Conservation (phyloP, 2,888 invertebrate species). For the Steinernema hermaphroditum region DNA sequence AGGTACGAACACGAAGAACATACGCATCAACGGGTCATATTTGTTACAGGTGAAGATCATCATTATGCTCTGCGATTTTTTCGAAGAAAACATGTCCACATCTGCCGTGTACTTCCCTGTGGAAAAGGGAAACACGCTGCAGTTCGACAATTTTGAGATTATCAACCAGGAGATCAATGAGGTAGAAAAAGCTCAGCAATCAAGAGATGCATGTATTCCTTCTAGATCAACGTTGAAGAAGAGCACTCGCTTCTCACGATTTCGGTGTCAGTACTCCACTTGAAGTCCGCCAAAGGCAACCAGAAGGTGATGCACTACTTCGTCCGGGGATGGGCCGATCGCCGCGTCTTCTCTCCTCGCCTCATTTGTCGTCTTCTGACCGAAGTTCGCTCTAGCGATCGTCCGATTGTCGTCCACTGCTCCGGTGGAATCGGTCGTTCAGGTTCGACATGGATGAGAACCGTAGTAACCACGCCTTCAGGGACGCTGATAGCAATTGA, state of each 20-base stretch:
- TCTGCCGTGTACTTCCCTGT: constrained; percentile 35
- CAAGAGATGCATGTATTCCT: too few relatives aligned
- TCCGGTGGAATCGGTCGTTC: constrained; percentile 37
- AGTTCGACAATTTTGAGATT: constrained; percentile 34
- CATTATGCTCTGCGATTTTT: constrained; percentile 39
- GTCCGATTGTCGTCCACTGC: constrained; percentile 40
- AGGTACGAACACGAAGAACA: neutral
- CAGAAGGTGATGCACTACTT: constrained; percentile 29
- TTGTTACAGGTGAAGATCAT: constrained; percentile 17
- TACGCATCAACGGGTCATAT: neutral
- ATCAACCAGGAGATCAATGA: neutral
- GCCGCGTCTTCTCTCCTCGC: neutral
- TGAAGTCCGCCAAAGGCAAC: neutral
- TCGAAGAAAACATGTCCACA: constrained; percentile 30
- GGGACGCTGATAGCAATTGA: constrained; percentile 37
- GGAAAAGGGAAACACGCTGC: constrained; percentile 19
- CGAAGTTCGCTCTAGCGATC: constrained; percentile 25
- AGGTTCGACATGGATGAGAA: neutral
- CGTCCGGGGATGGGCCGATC: constrained; percentile 29
- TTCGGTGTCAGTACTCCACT: neutral
- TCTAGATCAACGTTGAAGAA: neutral
- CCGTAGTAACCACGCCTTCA: neutral
- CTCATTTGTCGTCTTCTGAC: constrained; percentile 9
- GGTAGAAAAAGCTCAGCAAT: too few relatives aligned
- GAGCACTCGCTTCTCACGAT: neutral